Evolutionary conservation across 2,888 invertebrate species (phyloP).

Genomic region (Apamea epomidion): DNA sequence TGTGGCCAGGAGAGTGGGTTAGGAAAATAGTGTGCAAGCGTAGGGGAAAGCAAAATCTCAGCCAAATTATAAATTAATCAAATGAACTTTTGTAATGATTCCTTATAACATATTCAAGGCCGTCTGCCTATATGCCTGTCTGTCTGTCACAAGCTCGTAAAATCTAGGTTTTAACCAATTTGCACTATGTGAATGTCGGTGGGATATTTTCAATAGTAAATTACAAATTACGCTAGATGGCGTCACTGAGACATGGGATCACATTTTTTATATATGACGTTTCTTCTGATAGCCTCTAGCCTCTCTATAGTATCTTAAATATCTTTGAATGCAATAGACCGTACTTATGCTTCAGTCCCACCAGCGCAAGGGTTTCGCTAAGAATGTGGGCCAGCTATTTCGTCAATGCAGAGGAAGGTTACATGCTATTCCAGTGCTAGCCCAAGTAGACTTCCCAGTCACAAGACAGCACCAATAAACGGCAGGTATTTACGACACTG

Average conservation of each 20-base stretch:
- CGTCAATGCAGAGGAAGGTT: background rate
- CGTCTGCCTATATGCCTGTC: no score
- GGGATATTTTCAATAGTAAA: no score
- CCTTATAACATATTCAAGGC: background rate
- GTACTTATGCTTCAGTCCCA: no score
- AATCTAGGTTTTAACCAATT: no score
- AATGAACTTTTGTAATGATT: background rate
- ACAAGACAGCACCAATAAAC: slow-evolving; percentile 72
- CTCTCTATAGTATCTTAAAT: no score
- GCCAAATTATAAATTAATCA: background rate
- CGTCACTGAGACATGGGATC: no score
- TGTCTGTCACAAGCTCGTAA: no score
- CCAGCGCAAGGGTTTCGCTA: background rate
- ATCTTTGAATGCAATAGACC: background rate
- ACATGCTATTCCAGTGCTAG: slow-evolving; percentile 1
- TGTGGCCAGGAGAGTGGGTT: slow-evolving; percentile 25
- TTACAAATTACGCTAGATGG: no score
- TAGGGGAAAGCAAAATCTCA: background rate
- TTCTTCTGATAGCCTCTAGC: no score
- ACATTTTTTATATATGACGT: no score
- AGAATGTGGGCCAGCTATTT: background rate
- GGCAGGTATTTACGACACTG: slow-evolving; percentile 79
- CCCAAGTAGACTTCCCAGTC: slow-evolving; percentile 50
- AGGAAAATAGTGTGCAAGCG: slow-evolving; percentile 11
- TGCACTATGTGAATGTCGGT: no score